Evolutionary conservation across 2,113 vertebrate species (phyloP).

Genomic region (Corythoichthys haematopterus): DNA sequence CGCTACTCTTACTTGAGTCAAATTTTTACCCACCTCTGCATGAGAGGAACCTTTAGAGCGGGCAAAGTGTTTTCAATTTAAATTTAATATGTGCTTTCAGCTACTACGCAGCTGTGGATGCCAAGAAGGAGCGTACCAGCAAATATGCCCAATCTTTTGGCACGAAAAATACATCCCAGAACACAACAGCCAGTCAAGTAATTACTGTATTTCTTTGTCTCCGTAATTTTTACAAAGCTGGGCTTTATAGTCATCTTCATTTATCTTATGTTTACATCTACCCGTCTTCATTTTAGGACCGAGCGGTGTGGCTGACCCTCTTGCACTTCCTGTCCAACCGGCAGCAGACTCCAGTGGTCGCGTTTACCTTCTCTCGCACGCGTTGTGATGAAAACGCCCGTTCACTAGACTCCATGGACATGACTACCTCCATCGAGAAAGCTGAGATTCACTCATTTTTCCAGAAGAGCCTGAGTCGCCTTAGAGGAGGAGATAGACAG

Average conservation of each 20-base stretch:
- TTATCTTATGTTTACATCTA: not conserved
- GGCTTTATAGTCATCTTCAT: not conserved
- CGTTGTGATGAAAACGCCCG: constrained; percentile 87
- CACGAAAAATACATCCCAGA: constrained; percentile 75
- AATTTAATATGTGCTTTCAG: constrained; percentile 49
- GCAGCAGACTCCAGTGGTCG: constrained; percentile 85
- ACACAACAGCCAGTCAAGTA: constrained; percentile 75
- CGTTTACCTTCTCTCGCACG: constrained; percentile 86
- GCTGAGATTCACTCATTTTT: constrained; percentile 86
- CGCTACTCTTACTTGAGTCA: no score
- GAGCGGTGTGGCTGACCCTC: constrained; percentile 82
- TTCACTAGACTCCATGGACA: constrained; percentile 78
- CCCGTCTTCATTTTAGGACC: constrained; percentile 69
- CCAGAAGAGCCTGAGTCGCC: constrained; percentile 84
- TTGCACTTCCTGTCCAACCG: constrained; percentile 79
- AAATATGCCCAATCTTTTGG: constrained; percentile 88
- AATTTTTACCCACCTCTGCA: not conserved
- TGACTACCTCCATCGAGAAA: constrained; percentile 81
- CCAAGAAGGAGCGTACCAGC: constrained; percentile 85
- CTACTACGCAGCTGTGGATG: constrained; percentile 81
- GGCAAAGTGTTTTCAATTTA: not conserved
- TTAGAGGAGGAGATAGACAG: constrained; percentile 81
- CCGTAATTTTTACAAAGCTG: not conserved
- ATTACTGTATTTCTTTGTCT: not conserved
- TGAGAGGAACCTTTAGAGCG: not conserved